Base-by-base conservation (phyloP, 2,888 invertebrate genomes). In the Bhutanitis thaidina region DNA sequence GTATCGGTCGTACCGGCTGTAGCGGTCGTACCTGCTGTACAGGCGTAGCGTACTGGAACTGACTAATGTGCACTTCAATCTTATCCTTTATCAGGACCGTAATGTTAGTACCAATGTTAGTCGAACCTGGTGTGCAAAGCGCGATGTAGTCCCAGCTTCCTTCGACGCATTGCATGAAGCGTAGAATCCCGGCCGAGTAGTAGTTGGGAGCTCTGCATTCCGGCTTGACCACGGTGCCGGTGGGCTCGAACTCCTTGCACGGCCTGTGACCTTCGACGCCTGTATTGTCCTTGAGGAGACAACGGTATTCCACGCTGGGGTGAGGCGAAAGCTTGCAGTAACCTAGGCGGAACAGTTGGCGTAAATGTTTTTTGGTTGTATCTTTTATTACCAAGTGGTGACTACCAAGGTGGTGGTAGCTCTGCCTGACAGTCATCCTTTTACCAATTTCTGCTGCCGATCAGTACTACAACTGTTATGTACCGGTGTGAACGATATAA, bases 41-140 rank as follows among this genome's bases (percentile, higher is more conserved):
- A 43, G 43, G 49, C 4, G 44, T 14, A 9, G 56, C 20, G 49
- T 59, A 64, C 14, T 59, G 50, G 12, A 64, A 54, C 12, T 44
- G 52, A 32, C 62, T 60, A 1, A 78, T 52, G 14, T 70, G 64
- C 0, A 82, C 50, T 55, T 76, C 64, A 0, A 80, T 58, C 1
- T 61, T 62, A 46, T 79, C 76, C 43, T 69, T 74, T 9, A 80
- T 55, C 0, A 78, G 20, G 3, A 81, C 71, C 3, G 77, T 79
- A 1, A 78, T 65, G 38, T 78, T 77, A 16, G 70, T 75, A 13
- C 75, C 78, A 39, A 65, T 65, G 68, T 64, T 71, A 10, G 41
- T 20, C 75, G 69, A 67, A 82, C 80, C 82, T 76, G 79, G 70
- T 7, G 53, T 46, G 60, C 82, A 83, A 2, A 53, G 58, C 3